phyloP scores from a whole-genome alignment of 1,140 invertebrate genomes.

The Magallana gigas region DNA sequence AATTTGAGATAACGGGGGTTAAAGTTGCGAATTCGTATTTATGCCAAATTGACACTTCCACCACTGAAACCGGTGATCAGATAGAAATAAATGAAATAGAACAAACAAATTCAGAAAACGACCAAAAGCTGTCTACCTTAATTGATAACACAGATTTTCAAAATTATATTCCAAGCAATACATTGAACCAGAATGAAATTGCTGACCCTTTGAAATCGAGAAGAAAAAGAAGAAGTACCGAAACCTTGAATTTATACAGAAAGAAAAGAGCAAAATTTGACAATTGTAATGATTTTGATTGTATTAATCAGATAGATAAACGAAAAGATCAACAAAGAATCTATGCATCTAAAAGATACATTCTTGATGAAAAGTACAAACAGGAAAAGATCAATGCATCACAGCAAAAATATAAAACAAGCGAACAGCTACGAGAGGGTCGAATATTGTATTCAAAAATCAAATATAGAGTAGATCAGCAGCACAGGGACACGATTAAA shows the following conservation, averaged over 20 bases:
- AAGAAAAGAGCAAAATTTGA: background rate
- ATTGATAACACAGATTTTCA: background rate
- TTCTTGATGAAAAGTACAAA: background rate
- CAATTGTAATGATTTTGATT: background rate
- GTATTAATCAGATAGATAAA: background rate
- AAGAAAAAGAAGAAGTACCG: background rate
- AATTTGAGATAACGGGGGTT: slow-evolving; percentile 32
- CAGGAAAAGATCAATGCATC: background rate
- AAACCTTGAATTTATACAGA: background rate
- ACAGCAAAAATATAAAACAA: background rate
- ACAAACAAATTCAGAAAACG: too few species aligned
- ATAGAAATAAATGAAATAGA: background rate
- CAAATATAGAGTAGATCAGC: background rate
- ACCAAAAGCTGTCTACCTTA: background rate
- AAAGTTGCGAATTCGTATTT: background rate
- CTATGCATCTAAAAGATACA: background rate
- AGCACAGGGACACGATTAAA: background rate
- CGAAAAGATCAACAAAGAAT: background rate
- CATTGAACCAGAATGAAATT: too few species aligned
- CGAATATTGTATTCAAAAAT: background rate
- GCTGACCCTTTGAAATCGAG: background rate
- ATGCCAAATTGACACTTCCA: background rate
- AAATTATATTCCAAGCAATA: too few species aligned
- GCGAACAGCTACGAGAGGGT: background rate
- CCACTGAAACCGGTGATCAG: background rate